Evolutionary conservation across 2,888 invertebrate genomes (phyloP).

Genomic region (Allacma fusca): DNA sequence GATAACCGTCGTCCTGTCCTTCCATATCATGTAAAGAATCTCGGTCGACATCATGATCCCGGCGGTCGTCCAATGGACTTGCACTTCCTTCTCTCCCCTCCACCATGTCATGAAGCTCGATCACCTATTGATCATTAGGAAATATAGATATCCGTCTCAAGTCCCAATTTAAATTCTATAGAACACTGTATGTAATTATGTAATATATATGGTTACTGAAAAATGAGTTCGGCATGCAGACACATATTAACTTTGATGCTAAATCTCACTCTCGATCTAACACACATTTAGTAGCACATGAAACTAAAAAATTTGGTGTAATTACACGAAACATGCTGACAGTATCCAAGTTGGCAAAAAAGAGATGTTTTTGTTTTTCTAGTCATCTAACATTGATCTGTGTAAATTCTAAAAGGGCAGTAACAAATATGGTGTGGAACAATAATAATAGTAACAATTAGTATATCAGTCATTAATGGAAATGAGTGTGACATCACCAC

Average conservation of each 20-base stretch:
- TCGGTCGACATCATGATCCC: constrained; percentile 54
- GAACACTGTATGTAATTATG: no score
- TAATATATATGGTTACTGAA: no score
- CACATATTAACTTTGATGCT: not conserved
- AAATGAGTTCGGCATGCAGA: not conserved
- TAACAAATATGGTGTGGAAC: not conserved
- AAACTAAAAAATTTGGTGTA: not conserved
- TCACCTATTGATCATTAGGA: constrained; percentile 69
- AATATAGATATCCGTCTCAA: not conserved
- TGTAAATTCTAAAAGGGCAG: not conserved
- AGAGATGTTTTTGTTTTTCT: not conserved
- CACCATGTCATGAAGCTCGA: constrained; percentile 79
- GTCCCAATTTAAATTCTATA: no score
- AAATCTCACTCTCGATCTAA: not conserved
- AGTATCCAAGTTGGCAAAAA: no score
- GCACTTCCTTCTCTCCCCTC: constrained; percentile 60
- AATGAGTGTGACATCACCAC: no score
- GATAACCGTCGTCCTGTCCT: constrained; percentile 52
- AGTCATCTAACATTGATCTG: not conserved
- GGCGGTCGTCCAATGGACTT: constrained; percentile 63
- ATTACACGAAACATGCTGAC: not conserved
- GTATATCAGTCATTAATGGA: no score
- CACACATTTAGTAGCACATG: constrained; percentile 4
- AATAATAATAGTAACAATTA: not conserved
- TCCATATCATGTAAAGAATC: constrained; percentile 68